A percentile compares a stretch with the other conserved stretches of the same genome.
These are phyloP conservation scores for Orchestes rusci DNA, from an alignment of 2,888 invertebrate genomes.

Conservation along the genomic window DNA sequence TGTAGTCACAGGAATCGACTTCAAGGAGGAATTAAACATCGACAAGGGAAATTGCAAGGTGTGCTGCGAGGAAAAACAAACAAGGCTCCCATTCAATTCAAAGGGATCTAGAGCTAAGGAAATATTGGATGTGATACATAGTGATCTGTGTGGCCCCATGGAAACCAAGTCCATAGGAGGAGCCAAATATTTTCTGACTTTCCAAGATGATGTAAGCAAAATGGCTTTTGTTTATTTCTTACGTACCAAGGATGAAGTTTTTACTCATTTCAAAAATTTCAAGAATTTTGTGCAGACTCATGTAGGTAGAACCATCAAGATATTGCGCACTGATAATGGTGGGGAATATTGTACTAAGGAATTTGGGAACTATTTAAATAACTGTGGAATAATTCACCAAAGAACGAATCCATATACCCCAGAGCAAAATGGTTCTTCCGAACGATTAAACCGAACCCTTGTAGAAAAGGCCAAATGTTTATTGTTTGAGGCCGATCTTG, in stretches of 20 bases:
- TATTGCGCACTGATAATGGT: constrained; percentile 17
- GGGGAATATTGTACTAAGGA: too few relatives aligned
- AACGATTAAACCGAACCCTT: constrained; percentile 29
- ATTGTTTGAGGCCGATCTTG: too few relatives aligned
- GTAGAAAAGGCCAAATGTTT: too few relatives aligned
- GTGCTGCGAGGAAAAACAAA: constrained; percentile 33
- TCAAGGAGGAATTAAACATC: too few relatives aligned
- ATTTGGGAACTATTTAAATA: too few relatives aligned
- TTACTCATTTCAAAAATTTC: constrained; percentile 19
- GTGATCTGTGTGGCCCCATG: too few relatives aligned
- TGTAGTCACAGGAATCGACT: too few relatives aligned
- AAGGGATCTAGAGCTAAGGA: too few relatives aligned
- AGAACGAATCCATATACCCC: constrained; percentile 23
- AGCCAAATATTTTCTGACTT: constrained; percentile 23
- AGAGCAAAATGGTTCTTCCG: constrained; percentile 25
- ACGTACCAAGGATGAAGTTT: constrained; percentile 16
- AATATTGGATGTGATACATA: too few relatives aligned
- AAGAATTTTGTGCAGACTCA: too few relatives aligned
- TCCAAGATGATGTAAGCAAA: constrained; percentile 18
- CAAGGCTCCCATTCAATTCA: constrained; percentile 31
- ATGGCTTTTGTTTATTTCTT: constrained; percentile 24
- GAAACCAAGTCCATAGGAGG: too few relatives aligned
- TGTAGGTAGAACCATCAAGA: constrained; percentile 16
- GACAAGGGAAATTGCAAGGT: constrained; percentile 16
- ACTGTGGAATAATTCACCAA: constrained; percentile 25